phyloP scores from a whole-genome alignment of 2,113 vertebrate species.

The Daubentonia madagascariensis region DNA sequence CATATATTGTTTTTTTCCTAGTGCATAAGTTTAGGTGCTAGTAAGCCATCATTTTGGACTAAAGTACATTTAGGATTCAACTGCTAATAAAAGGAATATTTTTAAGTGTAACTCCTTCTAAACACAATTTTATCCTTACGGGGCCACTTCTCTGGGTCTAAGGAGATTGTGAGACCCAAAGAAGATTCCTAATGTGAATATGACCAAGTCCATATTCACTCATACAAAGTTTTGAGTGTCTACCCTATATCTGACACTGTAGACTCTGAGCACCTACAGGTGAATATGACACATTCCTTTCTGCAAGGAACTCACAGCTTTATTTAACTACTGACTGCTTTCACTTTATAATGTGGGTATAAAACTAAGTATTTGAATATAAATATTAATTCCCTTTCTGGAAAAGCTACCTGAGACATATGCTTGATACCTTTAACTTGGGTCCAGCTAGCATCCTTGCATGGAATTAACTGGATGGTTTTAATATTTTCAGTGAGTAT shows the following conservation, averaged over 20 bases:
- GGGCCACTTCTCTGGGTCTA: neutral
- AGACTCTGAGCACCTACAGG: neutral
- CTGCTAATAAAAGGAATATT: neutral
- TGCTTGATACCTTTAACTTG: neutral
- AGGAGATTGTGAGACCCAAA: neutral
- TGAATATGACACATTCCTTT: neutral
- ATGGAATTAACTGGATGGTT: neutral
- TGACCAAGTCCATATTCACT: neutral
- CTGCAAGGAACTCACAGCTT: neutral
- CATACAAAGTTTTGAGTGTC: neutral
- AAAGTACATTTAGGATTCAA: neutral
- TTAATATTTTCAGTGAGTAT: neutral
- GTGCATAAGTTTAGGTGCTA: neutral
- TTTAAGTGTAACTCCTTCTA: neutral
- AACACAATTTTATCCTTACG: neutral
- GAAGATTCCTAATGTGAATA: neutral
- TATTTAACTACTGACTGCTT: neutral
- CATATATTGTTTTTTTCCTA: neutral
- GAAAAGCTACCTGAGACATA: neutral
- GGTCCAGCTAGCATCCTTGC: neutral
- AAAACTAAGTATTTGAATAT: neutral
- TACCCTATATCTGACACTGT: rapidly evolving
- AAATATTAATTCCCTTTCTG: conserved; percentile 2
- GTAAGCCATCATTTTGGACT: neutral
- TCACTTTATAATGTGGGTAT: neutral